Evolutionary conservation across 2,797 vertebrate genomes (phyloP).

Genomic region (Etheostoma perlongum): DNA sequence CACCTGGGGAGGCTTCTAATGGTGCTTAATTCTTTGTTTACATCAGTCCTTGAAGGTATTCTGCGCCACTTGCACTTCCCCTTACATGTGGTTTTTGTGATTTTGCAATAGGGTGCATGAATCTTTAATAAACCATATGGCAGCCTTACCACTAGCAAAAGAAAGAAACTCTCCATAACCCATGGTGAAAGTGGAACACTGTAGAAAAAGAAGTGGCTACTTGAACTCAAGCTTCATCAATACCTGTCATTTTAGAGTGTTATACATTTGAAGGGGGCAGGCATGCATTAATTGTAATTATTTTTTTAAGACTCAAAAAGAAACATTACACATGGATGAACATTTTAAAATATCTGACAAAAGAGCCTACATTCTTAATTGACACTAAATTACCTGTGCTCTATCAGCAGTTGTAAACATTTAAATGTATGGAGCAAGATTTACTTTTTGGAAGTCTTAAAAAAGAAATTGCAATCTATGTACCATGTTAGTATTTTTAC

Average conservation of each 20-base stretch:
- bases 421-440: no score
- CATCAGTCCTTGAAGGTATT: slow-evolving; percentile 7
- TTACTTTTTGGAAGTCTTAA: not conserved
- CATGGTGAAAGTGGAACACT: not conserved
- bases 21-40: not conserved
- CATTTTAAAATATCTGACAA: not conserved
- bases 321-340: not conserved
- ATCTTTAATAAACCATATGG: slow-evolving; percentile 57
- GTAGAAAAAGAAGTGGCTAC: not conserved
- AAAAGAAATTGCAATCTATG: not conserved
- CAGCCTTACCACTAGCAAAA: slow-evolving; percentile 4
- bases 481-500: not conserved
- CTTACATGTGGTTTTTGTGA: slow-evolving; percentile 16
- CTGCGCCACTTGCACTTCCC: slow-evolving; percentile 17
- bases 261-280: not conserved
- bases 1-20: not conserved
- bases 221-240: not conserved
- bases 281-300: not conserved
- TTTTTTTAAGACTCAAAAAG: not conserved
- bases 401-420: not conserved
- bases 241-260: not conserved
- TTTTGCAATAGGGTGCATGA: slow-evolving; percentile 30
- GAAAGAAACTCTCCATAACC: not conserved
- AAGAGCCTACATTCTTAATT: not conserved
- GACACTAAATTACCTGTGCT: not conserved